These are phyloP conservation scores for Ptychadena robeensis DNA, from an alignment of 2,797 vertebrate species.

Conservation along the genomic window DNA sequence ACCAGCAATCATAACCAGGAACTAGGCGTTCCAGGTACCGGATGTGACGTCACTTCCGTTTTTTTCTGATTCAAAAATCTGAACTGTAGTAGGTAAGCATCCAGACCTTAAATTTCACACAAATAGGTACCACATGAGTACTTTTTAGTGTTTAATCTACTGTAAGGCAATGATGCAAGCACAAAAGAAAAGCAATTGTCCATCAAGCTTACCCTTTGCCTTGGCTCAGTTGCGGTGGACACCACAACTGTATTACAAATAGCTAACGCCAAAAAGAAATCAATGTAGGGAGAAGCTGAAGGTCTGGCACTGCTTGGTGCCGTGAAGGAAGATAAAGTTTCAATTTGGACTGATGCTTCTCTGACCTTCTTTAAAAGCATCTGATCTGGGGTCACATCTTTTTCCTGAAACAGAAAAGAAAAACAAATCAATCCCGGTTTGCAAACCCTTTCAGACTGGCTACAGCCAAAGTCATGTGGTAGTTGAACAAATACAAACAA, in stretches of 20 bases:
- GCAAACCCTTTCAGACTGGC: not conserved
- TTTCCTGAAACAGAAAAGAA: constrained; percentile 82
- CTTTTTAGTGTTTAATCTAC: not conserved
- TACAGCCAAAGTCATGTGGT: not conserved
- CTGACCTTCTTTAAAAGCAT: constrained; percentile 81
- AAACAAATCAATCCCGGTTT: constrained; percentile 15
- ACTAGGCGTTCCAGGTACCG: too few relatives aligned
- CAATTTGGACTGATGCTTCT: constrained; percentile 73
- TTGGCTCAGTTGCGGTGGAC: constrained; percentile 85
- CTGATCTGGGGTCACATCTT: constrained; percentile 89
- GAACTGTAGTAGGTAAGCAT: too few relatives aligned
- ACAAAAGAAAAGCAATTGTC: not conserved
- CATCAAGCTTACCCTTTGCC: constrained; percentile 82
- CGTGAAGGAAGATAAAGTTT: constrained; percentile 65
- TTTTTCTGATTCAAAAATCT: too few relatives aligned
- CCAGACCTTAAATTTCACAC: too few relatives aligned
- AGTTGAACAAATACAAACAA: constrained; percentile 18
- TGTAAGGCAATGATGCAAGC: not conserved
- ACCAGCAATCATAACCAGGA: too few relatives aligned
- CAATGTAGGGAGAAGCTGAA: constrained; percentile 77
- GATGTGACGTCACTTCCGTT: too few relatives aligned
- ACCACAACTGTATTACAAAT: constrained; percentile 98
- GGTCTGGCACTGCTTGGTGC: constrained; percentile 58
- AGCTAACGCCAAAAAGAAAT: constrained; percentile 93
- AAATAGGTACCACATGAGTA: too few relatives aligned